A percentile compares a stretch with the other conserved stretches of the same genome.
phyloP scores from a whole-genome alignment of 1,140 invertebrate species.

The Brachionus calyciflorus region DNA sequence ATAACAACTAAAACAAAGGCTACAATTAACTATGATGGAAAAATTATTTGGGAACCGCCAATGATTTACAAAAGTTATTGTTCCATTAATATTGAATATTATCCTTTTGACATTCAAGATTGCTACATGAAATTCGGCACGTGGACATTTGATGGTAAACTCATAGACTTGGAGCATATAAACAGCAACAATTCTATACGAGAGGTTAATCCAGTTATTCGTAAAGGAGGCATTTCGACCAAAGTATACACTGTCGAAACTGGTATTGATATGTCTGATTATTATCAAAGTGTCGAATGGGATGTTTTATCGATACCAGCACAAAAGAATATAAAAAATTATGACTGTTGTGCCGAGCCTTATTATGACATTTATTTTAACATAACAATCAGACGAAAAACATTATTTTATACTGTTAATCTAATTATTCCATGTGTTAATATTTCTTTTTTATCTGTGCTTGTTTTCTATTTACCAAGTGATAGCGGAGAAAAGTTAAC shows the following conservation, averaged over 20 bases:
- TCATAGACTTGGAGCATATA: conserved; percentile 68
- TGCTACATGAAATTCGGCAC: conserved; percentile 92
- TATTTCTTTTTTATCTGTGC: conserved; percentile 88
- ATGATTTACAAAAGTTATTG: conserved; percentile 98
- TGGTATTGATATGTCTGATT: conserved; percentile 48
- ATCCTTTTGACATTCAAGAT: conserved; percentile 90
- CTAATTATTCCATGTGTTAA: conserved; percentile 61
- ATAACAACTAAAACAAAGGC: conserved; percentile 65
- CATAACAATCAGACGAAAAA: conserved; percentile 59
- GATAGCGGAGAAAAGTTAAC: conserved; percentile 98
- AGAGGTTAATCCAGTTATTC: not conserved
- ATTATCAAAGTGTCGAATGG: conserved; percentile 48
- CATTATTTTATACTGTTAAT: conserved; percentile 61
- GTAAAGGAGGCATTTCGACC: conserved; percentile 22
- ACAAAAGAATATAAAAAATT: conserved; percentile 47
- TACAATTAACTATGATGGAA: conserved; percentile 74
- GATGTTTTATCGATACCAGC: conserved; percentile 52
- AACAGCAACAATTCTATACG: conserved; percentile 38
- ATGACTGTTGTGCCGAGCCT: conserved; percentile 53
- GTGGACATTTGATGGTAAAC: conserved; percentile 97
- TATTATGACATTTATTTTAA: conserved; percentile 61
- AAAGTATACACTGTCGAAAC: conserved; percentile 45
- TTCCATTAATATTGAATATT: conserved; percentile 83
- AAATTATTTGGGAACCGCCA: conserved; percentile 90
- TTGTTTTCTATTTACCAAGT: conserved; percentile 96